These are phyloP conservation scores for Drepana arcuata DNA, from an alignment of 1,140 invertebrate species.

Conservation along the genomic window DNA sequence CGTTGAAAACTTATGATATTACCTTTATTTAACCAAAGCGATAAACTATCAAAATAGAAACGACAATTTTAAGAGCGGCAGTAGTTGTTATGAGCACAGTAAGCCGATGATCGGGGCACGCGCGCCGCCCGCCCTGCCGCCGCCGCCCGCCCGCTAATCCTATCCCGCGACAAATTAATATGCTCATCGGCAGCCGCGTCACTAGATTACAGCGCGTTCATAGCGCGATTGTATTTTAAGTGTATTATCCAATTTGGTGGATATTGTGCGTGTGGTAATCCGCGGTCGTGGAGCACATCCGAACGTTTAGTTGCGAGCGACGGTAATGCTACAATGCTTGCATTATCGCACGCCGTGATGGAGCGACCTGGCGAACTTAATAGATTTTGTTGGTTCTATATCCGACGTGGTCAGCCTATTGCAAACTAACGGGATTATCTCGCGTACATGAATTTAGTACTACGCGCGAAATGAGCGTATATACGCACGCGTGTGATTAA, in stretches of 20 bases:
- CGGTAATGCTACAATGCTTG: slow-evolving; percentile 34
- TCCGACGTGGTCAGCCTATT: slow-evolving; percentile 48
- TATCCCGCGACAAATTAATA: slow-evolving; percentile 67
- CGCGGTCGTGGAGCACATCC: slow-evolving; percentile 39
- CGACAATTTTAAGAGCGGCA: slow-evolving; percentile 24
- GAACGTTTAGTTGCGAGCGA: slow-evolving; percentile 36
- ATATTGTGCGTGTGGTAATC: slow-evolving; percentile 67
- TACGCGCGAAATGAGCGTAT: slow-evolving; percentile 30
- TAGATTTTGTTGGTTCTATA: slow-evolving; percentile 60
- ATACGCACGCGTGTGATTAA: slow-evolving; percentile 9
- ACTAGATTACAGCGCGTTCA: slow-evolving; percentile 65
- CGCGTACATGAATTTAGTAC: slow-evolving; percentile 50
- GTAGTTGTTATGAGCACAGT: slow-evolving; percentile 29
- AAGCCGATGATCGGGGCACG: slow-evolving; percentile 38
- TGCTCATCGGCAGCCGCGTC: slow-evolving; percentile 65
- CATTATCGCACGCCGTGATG: slow-evolving; percentile 51
- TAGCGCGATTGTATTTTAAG: slow-evolving; percentile 70
- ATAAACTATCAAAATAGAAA: slow-evolving; percentile 16
- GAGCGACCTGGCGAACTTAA: slow-evolving; percentile 61
- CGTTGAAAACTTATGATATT: no score
- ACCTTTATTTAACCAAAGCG: no score
- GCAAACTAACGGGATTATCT: slow-evolving; percentile 62
- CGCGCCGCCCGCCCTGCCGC: slow-evolving; percentile 19
- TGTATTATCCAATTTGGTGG: slow-evolving; percentile 70
- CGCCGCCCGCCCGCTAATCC: slow-evolving; percentile 43